Base-by-base conservation (phyloP, 1,140 invertebrate genomes). In the Ceratina calcarata region DNA sequence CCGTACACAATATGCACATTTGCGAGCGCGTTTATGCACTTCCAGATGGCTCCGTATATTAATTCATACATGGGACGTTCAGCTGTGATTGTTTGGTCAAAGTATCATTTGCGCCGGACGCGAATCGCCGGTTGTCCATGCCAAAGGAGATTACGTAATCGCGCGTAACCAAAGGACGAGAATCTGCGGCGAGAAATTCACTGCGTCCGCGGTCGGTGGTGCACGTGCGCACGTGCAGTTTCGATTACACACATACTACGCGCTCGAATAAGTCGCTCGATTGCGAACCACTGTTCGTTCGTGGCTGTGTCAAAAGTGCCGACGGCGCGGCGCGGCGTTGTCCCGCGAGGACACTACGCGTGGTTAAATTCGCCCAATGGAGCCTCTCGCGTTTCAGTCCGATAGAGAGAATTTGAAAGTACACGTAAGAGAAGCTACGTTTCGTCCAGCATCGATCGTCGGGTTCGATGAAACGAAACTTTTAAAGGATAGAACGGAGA, bases 121-220 rank as follows among this genome's bases (percentile, higher is more conserved):
- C 37, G 37, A 45, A 0, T 45, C 60, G 24, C n/a, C 24, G 51
- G 16, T 60, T 55, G 27, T 24, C 20, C 8, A 18, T 18, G 45
- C 24, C 20, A 22, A 12, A 8, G 37, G 37, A 51, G 4, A 45
- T 80, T 82, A 82, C 24, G 70, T 49, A 82, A 82, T 69, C 3
- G 45, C 20, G 27, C 20, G 72, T 68, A 76, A 78, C 16, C 22
- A 4, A 67, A 62, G 27, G n/a, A 22, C 13, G 58, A 55, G 62
- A 51, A 62, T 70, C 67, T 24, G 20, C n/a, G 16, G 49, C 12
- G 58, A 70, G 58, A 71, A 71, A 71, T 78, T 71, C 68, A 24
- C 24, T 12, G 75, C 61, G 67, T 49, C 74, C 64, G 37, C 32
- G 62, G 53, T 68, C 24, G 58, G 67, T 32, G 55, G 37, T 24